phyloP scores from a whole-genome alignment of 2,888 invertebrate species.

The Nemotelus nigrinus region DNA sequence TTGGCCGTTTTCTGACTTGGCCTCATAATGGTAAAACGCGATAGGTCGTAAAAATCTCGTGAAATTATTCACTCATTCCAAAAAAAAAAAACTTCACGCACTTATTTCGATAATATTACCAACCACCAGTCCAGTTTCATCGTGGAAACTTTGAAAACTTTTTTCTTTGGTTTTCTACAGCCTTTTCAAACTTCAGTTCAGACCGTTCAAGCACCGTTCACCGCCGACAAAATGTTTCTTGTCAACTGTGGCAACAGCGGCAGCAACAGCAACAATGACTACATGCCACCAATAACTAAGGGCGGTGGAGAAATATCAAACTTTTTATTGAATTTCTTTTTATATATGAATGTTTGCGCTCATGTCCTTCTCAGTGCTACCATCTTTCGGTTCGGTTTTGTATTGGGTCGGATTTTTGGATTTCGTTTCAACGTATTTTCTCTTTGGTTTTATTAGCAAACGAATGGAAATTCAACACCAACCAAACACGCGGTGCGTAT shows the following conservation, averaged over 20 bases:
- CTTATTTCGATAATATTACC: no score
- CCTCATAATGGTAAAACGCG: background rate
- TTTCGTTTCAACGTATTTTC: background rate
- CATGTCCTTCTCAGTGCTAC: background rate
- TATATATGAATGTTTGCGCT: background rate
- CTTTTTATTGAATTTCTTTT: constrained; percentile 16
- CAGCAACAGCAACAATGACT: background rate
- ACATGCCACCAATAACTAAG: background rate
- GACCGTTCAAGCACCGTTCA: background rate
- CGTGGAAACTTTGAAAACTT: no score
- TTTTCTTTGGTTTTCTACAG: no score
- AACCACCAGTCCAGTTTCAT: no score
- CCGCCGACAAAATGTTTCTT: background rate
- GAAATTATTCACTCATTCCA: no score
- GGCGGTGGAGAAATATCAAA: background rate
- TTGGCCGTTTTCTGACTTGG: background rate
- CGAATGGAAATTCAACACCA: constrained; percentile 4
- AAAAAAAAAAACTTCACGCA: no score
- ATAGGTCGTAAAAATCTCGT: background rate
- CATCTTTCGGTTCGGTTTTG: no score
- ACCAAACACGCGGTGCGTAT: background rate
- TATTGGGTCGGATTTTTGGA: background rate
- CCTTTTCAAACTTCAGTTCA: background rate
- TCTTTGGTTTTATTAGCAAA: background rate
- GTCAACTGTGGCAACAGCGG: background rate